Evolutionary conservation across 2,113 vertebrate genomes (phyloP), one percentile per base, ranked within the genome.

Genomic region (Onychorhynchus coronatus): DNA sequence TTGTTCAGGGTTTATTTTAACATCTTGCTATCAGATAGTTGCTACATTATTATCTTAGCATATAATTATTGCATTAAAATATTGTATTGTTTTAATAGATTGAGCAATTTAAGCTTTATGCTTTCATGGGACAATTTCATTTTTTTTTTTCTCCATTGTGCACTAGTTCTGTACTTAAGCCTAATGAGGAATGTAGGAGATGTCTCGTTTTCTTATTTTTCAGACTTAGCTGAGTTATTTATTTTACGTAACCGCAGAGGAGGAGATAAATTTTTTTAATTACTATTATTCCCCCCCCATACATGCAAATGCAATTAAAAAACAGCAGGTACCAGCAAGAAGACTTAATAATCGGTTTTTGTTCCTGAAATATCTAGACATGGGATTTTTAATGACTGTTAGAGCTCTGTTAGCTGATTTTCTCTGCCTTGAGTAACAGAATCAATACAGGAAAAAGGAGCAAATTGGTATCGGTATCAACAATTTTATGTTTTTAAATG

Each of bases 141-240:
- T 19, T 14, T 22, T 1, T 5, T 5, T 12, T 11, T 16, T 2
- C 11, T 3, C 9, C 0, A 0, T 47, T 80, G 24, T 56, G 3
- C 73, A 44, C 28, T 67, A 16, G 5, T 72, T 23, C 11, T 79
- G 8, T 47, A 42, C 20, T 90, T 66, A 63, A 89, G 6, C 27
- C 15, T 55, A 50, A 35, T 68, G 10, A 76, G 46, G 50, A 76
- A 72, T 65, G 13, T 1, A 13, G 16, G n/a, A 33, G 17, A 24
- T 44, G 19, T 30, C 49, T 85, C 85, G 1, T 63, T 89, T 80
- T 12, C 3, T 67, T 71, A 49, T 37, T 79, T 59, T 72, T 52
- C 37, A 25, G 14, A 62, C 9, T 81, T 73, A 74, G 11, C 31
- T 16, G 24, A 31, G 21, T 72, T 66, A 18, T 5, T 70, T 42